Percentiles rank a stretch among this genome's conserved stretches.
Conservation (phyloP, 2,113 vertebrate species). For the Lepisosteus osseus region DNA sequence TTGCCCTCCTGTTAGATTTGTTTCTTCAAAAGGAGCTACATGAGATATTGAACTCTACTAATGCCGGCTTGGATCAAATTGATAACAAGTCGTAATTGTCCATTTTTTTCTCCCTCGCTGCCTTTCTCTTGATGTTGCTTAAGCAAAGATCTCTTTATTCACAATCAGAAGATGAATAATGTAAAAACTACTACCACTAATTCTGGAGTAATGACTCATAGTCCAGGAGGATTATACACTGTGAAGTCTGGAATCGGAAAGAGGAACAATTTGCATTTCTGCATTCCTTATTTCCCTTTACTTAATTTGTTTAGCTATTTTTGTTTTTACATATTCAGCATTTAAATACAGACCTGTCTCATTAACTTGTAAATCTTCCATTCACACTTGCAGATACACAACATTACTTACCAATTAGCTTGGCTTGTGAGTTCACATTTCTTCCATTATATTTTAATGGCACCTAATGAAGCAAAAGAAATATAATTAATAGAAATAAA, state of each 20-base stretch:
- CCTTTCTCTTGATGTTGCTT: conserved; percentile 25
- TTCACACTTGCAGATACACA: conserved; percentile 95
- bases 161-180: conserved; percentile 18
- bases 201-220: conserved; percentile 2
- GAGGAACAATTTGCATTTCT: not conserved
- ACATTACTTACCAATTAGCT: conserved; percentile 99
- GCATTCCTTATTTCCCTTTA: conserved; percentile 58
- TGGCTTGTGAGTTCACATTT: conserved; percentile 92
- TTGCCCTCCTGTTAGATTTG: too few relatives aligned
- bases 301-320: conserved; percentile 53
- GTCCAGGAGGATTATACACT: conserved; percentile 24
- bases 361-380: conserved; percentile 90
- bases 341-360: conserved; percentile 85
- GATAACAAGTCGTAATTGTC: too few relatives aligned
- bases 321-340: conserved; percentile 83
- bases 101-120: not conserved
- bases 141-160: conserved; percentile 30
- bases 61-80: too few relatives aligned
- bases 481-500: conserved; percentile 76
- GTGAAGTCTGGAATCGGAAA: conserved; percentile 24
- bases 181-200: conserved; percentile 39
- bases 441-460: conserved; percentile 95
- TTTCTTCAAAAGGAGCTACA: too few relatives aligned
- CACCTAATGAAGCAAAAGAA: conserved; percentile 94
- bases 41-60: too few relatives aligned